These are phyloP conservation scores for Empis livida DNA, from an alignment of 2,888 invertebrate genomes.

Conservation along the genomic window DNA sequence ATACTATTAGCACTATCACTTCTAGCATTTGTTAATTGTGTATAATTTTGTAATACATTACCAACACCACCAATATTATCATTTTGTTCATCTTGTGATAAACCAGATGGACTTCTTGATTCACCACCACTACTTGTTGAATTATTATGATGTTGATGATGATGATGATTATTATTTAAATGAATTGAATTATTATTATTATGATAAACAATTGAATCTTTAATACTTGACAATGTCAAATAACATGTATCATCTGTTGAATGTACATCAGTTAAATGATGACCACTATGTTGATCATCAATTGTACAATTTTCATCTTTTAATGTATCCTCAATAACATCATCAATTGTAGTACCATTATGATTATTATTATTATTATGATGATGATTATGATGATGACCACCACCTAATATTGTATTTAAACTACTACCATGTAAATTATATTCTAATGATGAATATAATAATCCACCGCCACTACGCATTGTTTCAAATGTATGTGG, in stretches of 20 bases:
- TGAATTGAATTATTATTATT: constrained; percentile 20
- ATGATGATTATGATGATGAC: too few relatives aligned
- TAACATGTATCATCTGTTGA: constrained; percentile 20
- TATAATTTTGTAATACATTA: constrained; percentile 31
- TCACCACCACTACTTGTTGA: constrained; percentile 31
- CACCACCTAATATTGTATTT: too few relatives aligned
- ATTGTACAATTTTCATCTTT: constrained; percentile 30
- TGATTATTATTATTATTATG: background rate
- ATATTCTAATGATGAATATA: too few relatives aligned
- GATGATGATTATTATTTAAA: constrained; percentile 6
- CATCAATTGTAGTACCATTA: constrained; percentile 23
- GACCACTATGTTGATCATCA: constrained; percentile 25
- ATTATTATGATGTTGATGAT: constrained; percentile 20
- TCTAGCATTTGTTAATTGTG: constrained; percentile 30
- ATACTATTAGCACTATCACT: constrained; percentile 22
- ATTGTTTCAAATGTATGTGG: constrained; percentile 4
- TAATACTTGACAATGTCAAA: constrained; percentile 28
- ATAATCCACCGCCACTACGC: background rate
- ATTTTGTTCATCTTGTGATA: constrained; percentile 14
- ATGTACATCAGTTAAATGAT: constrained; percentile 16
- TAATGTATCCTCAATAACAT: constrained; percentile 35
- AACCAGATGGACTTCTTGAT: constrained; percentile 26
- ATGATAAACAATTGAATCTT: constrained; percentile 18
- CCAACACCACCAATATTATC: constrained; percentile 14
- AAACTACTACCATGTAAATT: too few relatives aligned